Percentiles rank a stretch among this genome's conserved stretches.
Conservation (phyloP, 2,888 invertebrate genomes). For the Tachina grossa region DNA sequence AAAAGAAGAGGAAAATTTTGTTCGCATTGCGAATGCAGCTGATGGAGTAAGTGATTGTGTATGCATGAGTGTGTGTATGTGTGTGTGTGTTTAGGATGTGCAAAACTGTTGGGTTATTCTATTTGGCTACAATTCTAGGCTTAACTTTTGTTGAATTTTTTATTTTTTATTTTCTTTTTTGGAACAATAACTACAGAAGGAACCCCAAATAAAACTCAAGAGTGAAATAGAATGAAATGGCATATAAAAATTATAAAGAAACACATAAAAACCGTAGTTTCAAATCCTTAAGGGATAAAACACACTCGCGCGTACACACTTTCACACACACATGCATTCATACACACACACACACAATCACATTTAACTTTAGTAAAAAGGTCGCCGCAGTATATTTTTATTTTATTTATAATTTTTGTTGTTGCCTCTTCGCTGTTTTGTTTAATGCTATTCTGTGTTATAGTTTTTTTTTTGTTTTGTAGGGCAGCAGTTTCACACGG, state of each 20-base stretch:
- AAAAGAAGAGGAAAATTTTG: constrained; percentile 35
- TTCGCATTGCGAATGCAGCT: constrained; percentile 22
- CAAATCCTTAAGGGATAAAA: constrained; percentile 64
- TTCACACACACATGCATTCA: background rate
- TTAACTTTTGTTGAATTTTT: constrained; percentile 39
- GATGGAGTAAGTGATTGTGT: background rate
- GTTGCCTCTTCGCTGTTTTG: constrained; percentile 20
- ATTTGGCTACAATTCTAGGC: constrained; percentile 58
- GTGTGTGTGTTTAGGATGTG: background rate
- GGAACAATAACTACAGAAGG: constrained; percentile 21
- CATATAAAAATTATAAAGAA: constrained; percentile 50
- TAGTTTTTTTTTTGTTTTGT: constrained; percentile 47
- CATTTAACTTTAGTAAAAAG: background rate
- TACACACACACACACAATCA: background rate
- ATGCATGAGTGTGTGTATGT: background rate
- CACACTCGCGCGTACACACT: background rate
- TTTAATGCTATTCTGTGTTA: constrained; percentile 36
- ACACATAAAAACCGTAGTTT: constrained; percentile 52
- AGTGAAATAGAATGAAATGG: constrained; percentile 39
- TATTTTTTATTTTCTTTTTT: constrained; percentile 40
- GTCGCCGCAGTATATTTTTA: constrained; percentile 54
- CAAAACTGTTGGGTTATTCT: constrained; percentile 15
- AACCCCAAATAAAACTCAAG: constrained; percentile 24
- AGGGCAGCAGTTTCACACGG: constrained; percentile 41
- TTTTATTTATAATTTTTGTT: constrained; percentile 16